Base-by-base conservation (phyloP, 2,113 vertebrate genomes). In the Urocitellus parryii region DNA sequence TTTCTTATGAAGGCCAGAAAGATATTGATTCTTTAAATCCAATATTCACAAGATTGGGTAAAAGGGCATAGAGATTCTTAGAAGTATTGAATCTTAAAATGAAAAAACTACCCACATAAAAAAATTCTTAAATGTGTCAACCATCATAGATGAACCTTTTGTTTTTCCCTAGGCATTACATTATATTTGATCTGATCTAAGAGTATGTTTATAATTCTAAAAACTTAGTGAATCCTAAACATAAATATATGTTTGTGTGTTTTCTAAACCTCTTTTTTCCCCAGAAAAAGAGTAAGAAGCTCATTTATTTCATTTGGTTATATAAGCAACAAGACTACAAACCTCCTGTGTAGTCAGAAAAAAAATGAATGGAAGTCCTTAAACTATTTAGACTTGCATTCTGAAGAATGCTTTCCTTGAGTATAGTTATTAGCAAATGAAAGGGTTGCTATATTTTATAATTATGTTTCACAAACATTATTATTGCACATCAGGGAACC, bases 361-460 rank as follows among this genome's bases (percentile, higher is more conserved):
- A 39, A 42, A 78, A 86, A 94, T 90, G 51, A 96, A 88, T 73
- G 76, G 51, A 87, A 91, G 48, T 79, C 20, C 70, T 91, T 91
- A 85, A 96, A 80, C 96, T 39, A 91, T 42, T 96, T 93, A 73
- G 91, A 92, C 58, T 72, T 70, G 5, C n/a, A 27, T 90, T 89
- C 58, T 92, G n/a, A 81, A 83, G 58, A 90, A 65, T 68, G 83
- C n/a, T 32, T 92, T 39, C 84, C 74, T 95, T 95, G 83, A 97
- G 88, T 94, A 81, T 24, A 74, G 72, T 96, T 94, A 93, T 95
- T 97, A 93, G 53, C 70, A 91, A 95, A 88, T 97, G 83, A 92
- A 93, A 95, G 37, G 3, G 18, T 86, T 95, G 12, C 90, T 95
- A 37, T 85, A 81, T 63, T 93, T 97, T 94, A 83, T 13, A 91